These are phyloP conservation scores for Sebastes variabilis DNA, from an alignment of 2,797 vertebrate genomes.

Conservation along the genomic window DNA sequence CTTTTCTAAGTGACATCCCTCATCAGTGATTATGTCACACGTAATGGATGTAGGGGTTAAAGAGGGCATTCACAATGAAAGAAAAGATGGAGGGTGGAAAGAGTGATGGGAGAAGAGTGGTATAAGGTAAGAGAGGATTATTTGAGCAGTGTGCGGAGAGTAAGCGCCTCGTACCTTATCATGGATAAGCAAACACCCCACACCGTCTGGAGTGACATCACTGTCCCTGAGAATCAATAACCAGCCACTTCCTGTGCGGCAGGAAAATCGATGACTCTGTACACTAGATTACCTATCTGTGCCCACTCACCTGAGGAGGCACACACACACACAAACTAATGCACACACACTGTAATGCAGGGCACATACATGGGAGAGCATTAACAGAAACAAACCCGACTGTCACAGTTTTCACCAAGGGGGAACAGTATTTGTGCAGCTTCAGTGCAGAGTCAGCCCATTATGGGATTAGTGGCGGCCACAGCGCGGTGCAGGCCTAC, in stretches of 20 bases:
- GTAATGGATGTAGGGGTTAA: constrained; percentile 54
- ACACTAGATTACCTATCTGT: constrained; percentile 79
- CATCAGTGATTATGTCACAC: constrained; percentile 58
- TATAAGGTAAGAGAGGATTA: constrained; percentile 58
- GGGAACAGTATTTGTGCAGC: constrained; percentile 59
- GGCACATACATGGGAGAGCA: constrained; percentile 39
- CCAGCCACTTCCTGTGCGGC: constrained; percentile 76
- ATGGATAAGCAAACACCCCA: constrained; percentile 78
- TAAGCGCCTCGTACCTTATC: constrained; percentile 73
- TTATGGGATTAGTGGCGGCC: constrained; percentile 73
- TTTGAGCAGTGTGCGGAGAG: constrained; percentile 69
- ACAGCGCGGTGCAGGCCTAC: constrained; percentile 45
- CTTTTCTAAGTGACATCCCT: background rate
- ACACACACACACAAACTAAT: constrained; percentile 46
- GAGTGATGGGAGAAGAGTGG: constrained; percentile 63
- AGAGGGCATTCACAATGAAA: constrained; percentile 55
- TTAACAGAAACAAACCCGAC: constrained; percentile 59
- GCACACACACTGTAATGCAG: constrained; percentile 44
- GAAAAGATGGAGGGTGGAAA: constrained; percentile 62
- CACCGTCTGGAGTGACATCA: constrained; percentile 79
- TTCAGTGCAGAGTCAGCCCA: constrained; percentile 69
- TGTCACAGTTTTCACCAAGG: constrained; percentile 60
- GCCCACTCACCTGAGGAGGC: constrained; percentile 71
- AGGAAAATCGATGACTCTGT: constrained; percentile 77
- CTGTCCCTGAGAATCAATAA: constrained; percentile 80